Evolutionary conservation across 2,113 vertebrate species (phyloP), one percentile per base, ranked within the genome.

Genomic region (Lophius piscatorius): DNA sequence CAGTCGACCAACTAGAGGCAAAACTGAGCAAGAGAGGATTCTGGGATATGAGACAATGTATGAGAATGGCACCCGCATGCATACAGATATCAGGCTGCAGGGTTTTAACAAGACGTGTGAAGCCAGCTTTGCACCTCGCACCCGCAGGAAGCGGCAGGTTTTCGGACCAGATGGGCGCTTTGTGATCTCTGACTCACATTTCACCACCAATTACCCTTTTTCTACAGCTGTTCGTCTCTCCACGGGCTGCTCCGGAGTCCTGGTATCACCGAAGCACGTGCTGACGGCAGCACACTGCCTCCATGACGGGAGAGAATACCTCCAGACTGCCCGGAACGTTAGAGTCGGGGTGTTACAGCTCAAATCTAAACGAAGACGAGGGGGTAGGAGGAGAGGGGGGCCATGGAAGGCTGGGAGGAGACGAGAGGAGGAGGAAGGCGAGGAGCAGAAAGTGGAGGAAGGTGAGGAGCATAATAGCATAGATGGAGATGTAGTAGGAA

Each of bases 211-310:
- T 22, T 98, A 93, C 52, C 96, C 95, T 0, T 98, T 98, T 78
- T 95, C 86, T 5, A 90, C 94, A 0, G 94, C 95, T 0, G 95
- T 97, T 24, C 95, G 95, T 76, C 83, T 98, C 50, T 98, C 95
- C 80, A 93, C 92, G 0, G 94, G 95, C 42, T 98, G 97, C 69
- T 97, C 95, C 0, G 97, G 97, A 1, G 84, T 95, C 9, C 90
- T 98, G 0, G 9, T 98, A 2, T 96, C 95, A 8, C 92, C 91
- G 0, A 93, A 56, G 23, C 95, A 98, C 0, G 95, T 95, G 9
- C 84, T 98, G 2, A 98, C 96, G 0, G 94, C 96, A 0, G 97
- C 97, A 22, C 95, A 94, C 74, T 98, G 96, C 13, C 72, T 98
- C 29, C 97, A 98, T 1, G 72, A 96, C 0, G 95, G 96, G 4